Conservation (phyloP, 92 coral and sea anemone genomes). For the Epizoanthus scotinus region DNA sequence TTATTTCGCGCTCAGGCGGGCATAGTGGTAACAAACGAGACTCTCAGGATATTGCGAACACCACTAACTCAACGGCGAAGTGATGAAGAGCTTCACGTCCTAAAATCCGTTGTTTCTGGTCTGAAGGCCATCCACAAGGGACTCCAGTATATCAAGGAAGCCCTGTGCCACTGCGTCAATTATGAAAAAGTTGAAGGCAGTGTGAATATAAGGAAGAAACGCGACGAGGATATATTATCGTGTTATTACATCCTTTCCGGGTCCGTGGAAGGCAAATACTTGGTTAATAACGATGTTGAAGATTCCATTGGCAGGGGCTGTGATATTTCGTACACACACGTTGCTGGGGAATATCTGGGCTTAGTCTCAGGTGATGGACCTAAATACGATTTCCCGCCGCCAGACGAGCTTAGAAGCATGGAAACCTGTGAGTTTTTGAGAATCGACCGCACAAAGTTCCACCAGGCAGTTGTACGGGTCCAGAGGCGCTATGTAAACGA, state of each 20-base stretch:
- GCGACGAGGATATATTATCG: constrained; percentile 68
- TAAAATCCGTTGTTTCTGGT: constrained; percentile 85
- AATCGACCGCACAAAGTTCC: constrained; percentile 83
- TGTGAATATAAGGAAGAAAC: constrained; percentile 59
- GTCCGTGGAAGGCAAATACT: constrained; percentile 84
- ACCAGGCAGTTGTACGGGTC: constrained; percentile 70
- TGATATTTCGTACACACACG: constrained; percentile 82
- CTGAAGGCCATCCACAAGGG: constrained; percentile 86
- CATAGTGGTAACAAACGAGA: constrained; percentile 80
- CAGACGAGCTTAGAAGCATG: constrained; percentile 74
- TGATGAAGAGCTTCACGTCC: constrained; percentile 62
- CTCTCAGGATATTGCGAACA: constrained; percentile 57
- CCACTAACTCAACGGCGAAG: constrained; percentile 55
- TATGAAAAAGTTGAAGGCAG: constrained; percentile 79
- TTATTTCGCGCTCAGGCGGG: constrained; percentile 95
- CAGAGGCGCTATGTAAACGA: constrained; percentile 82
- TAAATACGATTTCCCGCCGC: constrained; percentile 86
- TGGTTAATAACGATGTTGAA: constrained; percentile 56
- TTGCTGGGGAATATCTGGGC: constrained; percentile 94
- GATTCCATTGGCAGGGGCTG: constrained; percentile 41
- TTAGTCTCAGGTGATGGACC: constrained; percentile 88
- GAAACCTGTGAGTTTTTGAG: constrained; percentile 84
- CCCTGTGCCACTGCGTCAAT: constrained; percentile 74
- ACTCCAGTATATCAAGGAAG: constrained; percentile 83
- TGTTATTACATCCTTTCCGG: constrained; percentile 92